A percentile compares a stretch with the other conserved stretches of the same genome.
phyloP scores from a whole-genome alignment of 1,140 invertebrate genomes.

The Diorhabda sublineata region DNA sequence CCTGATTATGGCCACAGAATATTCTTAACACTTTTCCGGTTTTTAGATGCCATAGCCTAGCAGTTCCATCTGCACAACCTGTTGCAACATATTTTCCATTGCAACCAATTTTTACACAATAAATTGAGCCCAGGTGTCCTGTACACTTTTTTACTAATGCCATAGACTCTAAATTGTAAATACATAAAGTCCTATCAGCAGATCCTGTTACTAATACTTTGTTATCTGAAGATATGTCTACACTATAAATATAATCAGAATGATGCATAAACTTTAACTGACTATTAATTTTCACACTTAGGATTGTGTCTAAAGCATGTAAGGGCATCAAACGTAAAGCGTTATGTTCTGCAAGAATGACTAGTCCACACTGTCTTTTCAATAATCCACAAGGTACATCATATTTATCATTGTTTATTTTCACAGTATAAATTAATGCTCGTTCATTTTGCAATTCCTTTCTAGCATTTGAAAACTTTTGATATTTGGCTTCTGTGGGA shows the following conservation, averaged over 20 bases:
- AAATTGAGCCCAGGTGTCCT: slow-evolving; percentile 83
- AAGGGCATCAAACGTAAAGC: slow-evolving; percentile 29
- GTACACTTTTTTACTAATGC: slow-evolving; percentile 47
- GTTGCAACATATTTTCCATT: slow-evolving; percentile 72
- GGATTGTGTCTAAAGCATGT: slow-evolving; percentile 28
- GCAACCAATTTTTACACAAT: slow-evolving; percentile 74
- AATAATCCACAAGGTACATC: slow-evolving; percentile 38
- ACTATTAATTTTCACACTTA: slow-evolving; percentile 20
- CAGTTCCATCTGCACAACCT: slow-evolving; percentile 79
- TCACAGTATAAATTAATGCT: slow-evolving; percentile 31
- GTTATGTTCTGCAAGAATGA: slow-evolving; percentile 39
- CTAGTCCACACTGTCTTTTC: slow-evolving; percentile 33
- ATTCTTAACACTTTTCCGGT: slow-evolving; percentile 72
- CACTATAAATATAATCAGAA: slow-evolving; percentile 37
- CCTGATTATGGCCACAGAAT: slow-evolving; percentile 76
- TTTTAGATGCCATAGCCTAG: slow-evolving; percentile 80
- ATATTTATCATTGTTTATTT: slow-evolving; percentile 37
- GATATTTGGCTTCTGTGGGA: slow-evolving; percentile 11
- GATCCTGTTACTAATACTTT: slow-evolving; percentile 37
- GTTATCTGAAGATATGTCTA: slow-evolving; percentile 29
- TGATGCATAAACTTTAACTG: slow-evolving; percentile 38
- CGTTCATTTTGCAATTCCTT: slow-evolving; percentile 28
- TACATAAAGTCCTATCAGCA: slow-evolving; percentile 36
- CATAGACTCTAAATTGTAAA: slow-evolving; percentile 30
- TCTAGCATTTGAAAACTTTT: slow-evolving; percentile 29